Percentiles rank a stretch among this genome's conserved stretches.
Conservation (phyloP, 2,797 vertebrate species). For the Myioborus miniatus region DNA sequence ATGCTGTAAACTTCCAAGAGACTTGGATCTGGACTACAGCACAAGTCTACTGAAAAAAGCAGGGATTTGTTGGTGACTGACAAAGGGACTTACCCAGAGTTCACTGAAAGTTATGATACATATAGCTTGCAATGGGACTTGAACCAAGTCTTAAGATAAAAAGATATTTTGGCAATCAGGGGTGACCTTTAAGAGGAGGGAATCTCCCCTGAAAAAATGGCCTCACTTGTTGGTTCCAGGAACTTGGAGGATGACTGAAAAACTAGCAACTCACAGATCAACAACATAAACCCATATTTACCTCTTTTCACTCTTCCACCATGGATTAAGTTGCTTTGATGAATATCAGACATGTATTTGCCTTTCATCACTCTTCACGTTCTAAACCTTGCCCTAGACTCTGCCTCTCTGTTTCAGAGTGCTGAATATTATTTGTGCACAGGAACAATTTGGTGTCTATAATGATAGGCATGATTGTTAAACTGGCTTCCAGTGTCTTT, state of each 20-base stretch:
- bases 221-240: neutral
- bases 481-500: conserved; percentile 58
- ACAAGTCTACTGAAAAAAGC: neutral
- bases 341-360: conserved; percentile 15
- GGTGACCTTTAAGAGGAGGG: neutral
- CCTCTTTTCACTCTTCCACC: neutral
- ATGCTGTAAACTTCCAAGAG: neutral
- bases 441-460: conserved; percentile 13
- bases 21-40: neutral
- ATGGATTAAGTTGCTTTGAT: conserved; percentile 38
- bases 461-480: conserved; percentile 38
- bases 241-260: neutral
- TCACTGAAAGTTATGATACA: neutral
- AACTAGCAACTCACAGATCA: neutral
- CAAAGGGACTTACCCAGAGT: neutral
- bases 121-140: neutral
- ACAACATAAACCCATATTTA: neutral
- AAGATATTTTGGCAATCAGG: neutral
- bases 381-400: neutral
- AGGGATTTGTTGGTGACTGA: neutral
- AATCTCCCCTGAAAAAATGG: neutral
- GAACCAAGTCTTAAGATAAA: neutral
- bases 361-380: conserved; percentile 38
- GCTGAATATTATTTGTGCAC: neutral
- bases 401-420: conserved; percentile 13